These are phyloP conservation scores for Arothron firmamentum DNA, from an alignment of 2,113 vertebrate species.

Conservation along the genomic window DNA sequence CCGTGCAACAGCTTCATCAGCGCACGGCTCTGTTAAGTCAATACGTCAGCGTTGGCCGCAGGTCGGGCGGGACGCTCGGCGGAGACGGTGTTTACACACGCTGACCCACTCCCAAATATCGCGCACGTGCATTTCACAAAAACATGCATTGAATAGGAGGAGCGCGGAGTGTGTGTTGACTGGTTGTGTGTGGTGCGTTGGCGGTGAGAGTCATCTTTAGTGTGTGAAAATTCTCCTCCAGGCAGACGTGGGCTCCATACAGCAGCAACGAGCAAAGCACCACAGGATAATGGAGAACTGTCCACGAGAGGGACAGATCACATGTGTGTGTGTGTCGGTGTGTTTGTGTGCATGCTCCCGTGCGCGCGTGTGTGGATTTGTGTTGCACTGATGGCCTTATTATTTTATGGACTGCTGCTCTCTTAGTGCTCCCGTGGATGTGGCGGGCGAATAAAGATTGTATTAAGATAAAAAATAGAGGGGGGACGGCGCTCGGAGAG, in stretches of 20 bases:
- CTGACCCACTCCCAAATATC: constrained; percentile 62
- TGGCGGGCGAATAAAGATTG: constrained; percentile 74
- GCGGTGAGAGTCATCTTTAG: not conserved
- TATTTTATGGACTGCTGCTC: constrained; percentile 75
- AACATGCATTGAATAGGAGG: constrained; percentile 32
- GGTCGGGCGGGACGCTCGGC: constrained; percentile 37
- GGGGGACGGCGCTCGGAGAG: constrained; percentile 52
- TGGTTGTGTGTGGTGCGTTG: not conserved
- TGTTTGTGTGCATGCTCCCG: constrained; percentile 5
- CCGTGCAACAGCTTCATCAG: constrained; percentile 70
- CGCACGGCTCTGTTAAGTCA: constrained; percentile 57
- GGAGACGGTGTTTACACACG: constrained; percentile 66
- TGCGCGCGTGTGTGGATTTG: constrained; percentile 43
- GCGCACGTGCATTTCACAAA: constrained; percentile 35
- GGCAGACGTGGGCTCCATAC: constrained; percentile 13
- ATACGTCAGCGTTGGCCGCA: constrained; percentile 62
- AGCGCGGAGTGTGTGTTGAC: constrained; percentile 14
- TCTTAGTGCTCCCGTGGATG: constrained; percentile 67
- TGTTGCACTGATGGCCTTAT: constrained; percentile 72
- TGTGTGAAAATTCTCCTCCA: constrained; percentile 5
- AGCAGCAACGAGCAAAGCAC: constrained; percentile 12
- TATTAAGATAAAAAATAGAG: constrained; percentile 76
- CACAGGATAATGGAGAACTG: constrained; percentile 17
- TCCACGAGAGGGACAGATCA: not conserved
- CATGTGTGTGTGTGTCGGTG: constrained; percentile 4